Evolutionary conservation across 2,888 invertebrate genomes (phyloP), one percentile per base, ranked within the genome.

Genomic region (Cosmia trapezina): DNA sequence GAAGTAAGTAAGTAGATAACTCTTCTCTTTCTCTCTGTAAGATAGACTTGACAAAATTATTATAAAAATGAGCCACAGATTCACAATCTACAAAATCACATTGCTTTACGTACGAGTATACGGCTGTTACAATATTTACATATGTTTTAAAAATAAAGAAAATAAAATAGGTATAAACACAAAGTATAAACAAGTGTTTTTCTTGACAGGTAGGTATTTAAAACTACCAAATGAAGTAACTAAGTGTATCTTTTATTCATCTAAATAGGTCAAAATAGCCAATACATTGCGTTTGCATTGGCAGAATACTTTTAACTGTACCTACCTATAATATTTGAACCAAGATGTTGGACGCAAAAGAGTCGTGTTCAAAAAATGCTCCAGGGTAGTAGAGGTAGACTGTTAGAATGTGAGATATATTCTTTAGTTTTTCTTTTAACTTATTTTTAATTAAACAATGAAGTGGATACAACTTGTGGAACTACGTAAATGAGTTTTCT

Each of bases 391-490:
- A 17, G 7, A 57, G 7, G 28, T 49, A 43, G 12, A 5, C 51
- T 73, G 9, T 28, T 53, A 22, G 5, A 56, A 41, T 56, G 17
- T 28, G 7, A 75, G 9, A 45, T 37, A 43, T 45, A 49, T 54
- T 43, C 33, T 7, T 28, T 45, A n/a, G 47, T 37, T 47, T 75
- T 67, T 37, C 53, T 53, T 54, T 76, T 56, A 43, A 67, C 47
- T 43, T 28, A 45, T 49, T 53, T 61, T 76, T 76, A 70, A 76
- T 76, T 68, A 75, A 68, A 76, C 69, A 75, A 76, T 61, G 53
- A 49, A 61, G 43, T 61, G 33, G 22, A 56, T 67, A 53, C 49
- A 37, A 60, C 43, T 76, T 68, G 60, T 49, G 33, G 41, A 61
- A 66, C 67, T 76, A 66, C 53, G 56, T 59, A 41, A 59, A 60